Base-by-base conservation (phyloP, 2,888 invertebrate species). In the Diarsia brunnea region DNA sequence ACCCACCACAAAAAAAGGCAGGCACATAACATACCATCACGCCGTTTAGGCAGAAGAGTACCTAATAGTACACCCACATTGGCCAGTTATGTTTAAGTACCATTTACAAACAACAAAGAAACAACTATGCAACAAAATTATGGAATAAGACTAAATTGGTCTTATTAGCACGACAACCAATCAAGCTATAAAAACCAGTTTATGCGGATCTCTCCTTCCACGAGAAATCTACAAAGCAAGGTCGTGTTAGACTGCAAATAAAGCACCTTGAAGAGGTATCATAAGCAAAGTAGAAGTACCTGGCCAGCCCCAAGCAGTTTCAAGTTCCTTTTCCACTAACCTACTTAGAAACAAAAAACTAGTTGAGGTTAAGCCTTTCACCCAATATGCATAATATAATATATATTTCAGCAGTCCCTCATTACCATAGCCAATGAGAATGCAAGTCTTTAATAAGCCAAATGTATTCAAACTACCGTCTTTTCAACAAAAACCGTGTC, bases 391-490 rank as follows among this genome's bases (percentile, higher is more conserved):
- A 58, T 38, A 38, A 38, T 38, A 58, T 38, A 38, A 38, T 38
- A 38, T 31, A 31, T 21, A 47, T 21, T 27, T 49, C 12, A 47
- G 21, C 31, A 11, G 5, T 10, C 12, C 24, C 45, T 43, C 7
- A 31, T 61, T 63, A 68, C 45, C 45, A 61, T 19, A 21, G 2
- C 19, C 8, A 51, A 51, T 66, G 8, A 55, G 66, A 67, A 70
- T 69, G 66, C 24, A 61, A 73, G 45, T 27, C 47, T 73, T 73
- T 69, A 75, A 86, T 79, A 79, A 83, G 69, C 69, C 63, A 69
- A 45, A 74, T 75, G 43, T 60, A 73, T 83, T 84, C 60, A 78
- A 68, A 74, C 51, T 45, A 31, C 66, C 3, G 4, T 53, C 38
- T 75, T 53, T 69, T 68, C n/a, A 73, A 43, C 45, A 12, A 65